Percentiles rank a stretch among this genome's conserved stretches.
Evolutionary conservation across 1,140 invertebrate genomes (phyloP).

Genomic region (Ectropis grisescens): DNA sequence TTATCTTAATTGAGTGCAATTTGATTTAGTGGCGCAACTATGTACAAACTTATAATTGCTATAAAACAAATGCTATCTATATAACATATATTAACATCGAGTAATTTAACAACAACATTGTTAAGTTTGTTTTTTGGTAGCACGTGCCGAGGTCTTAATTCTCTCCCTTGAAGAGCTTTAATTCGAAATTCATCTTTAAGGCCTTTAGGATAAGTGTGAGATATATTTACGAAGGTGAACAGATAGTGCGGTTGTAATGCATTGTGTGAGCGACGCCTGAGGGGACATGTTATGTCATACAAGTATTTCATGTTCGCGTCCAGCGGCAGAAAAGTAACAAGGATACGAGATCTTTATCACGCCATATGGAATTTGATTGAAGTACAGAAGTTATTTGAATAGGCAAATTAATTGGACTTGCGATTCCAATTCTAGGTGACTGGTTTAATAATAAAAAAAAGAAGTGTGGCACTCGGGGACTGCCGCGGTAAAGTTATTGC

Average conservation of each 20-base stretch:
- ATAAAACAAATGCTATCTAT: constrained; percentile 1
- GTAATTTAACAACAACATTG: constrained; percentile 12
- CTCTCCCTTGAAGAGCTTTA: not conserved
- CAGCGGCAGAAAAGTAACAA: constrained; percentile 47
- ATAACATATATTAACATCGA: not conserved
- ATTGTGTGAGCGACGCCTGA: constrained; percentile 37
- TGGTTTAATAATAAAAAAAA: too few species aligned
- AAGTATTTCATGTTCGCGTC: constrained; percentile 43
- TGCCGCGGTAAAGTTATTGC: too few species aligned
- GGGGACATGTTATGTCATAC: constrained; percentile 52
- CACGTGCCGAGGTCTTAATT: constrained; percentile 7
- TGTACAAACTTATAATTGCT: constrained; percentile 15
- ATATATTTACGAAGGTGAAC: too few species aligned
- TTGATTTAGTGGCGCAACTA: constrained; percentile 54
- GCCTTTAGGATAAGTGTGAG: constrained; percentile 2
- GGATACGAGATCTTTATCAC: constrained; percentile 58
- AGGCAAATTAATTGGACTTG: too few species aligned
- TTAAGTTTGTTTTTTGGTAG: constrained; percentile 10
- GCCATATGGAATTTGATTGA: constrained; percentile 30
- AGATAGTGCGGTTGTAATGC: constrained; percentile 20
- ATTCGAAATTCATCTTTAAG: constrained; percentile 6
- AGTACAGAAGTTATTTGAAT: constrained; percentile 19
- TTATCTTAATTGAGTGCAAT: constrained; percentile 67
- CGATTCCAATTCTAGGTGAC: not conserved
- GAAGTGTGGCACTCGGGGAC: too few species aligned